A percentile compares a stretch with the other conserved stretches of the same genome.
Conservation (phyloP, 2,797 vertebrate species). For the Lates japonicus region DNA sequence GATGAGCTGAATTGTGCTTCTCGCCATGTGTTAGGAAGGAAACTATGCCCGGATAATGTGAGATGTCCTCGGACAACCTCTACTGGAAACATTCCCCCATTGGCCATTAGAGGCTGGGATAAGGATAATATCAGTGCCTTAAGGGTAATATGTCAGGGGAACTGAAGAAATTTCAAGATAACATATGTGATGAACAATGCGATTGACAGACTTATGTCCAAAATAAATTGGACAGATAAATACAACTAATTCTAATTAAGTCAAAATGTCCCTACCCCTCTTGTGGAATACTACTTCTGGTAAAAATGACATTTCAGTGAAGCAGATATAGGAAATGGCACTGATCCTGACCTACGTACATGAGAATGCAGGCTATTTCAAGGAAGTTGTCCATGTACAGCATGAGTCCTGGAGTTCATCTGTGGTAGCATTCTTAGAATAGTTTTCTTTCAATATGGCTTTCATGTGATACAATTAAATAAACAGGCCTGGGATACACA, state of each 20-base stretch:
- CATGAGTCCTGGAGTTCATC: constrained; percentile 45
- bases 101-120: too few relatives aligned
- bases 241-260: neutral
- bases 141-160: too few relatives aligned
- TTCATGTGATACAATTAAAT: constrained; percentile 41
- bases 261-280: neutral
- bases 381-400: constrained; percentile 52
- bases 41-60: rapidly evolving
- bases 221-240: too few relatives aligned
- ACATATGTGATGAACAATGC: too few relatives aligned
- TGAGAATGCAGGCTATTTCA: constrained; percentile 45
- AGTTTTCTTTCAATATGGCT: constrained; percentile 48
- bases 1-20: neutral
- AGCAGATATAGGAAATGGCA: neutral
- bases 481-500: neutral
- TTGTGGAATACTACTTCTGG: neutral
- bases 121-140: too few relatives aligned
- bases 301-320: neutral
- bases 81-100: neutral
- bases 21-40: neutral
- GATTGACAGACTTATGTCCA: too few relatives aligned
- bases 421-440: constrained; percentile 58
- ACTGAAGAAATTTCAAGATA: too few relatives aligned
- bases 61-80: neutral
- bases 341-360: neutral